Percentiles rank a stretch among this genome's conserved stretches.
These are phyloP conservation scores for Drosophila paulistorum DNA, from an alignment of 1,140 invertebrate species.

Conservation along the genomic window DNA sequence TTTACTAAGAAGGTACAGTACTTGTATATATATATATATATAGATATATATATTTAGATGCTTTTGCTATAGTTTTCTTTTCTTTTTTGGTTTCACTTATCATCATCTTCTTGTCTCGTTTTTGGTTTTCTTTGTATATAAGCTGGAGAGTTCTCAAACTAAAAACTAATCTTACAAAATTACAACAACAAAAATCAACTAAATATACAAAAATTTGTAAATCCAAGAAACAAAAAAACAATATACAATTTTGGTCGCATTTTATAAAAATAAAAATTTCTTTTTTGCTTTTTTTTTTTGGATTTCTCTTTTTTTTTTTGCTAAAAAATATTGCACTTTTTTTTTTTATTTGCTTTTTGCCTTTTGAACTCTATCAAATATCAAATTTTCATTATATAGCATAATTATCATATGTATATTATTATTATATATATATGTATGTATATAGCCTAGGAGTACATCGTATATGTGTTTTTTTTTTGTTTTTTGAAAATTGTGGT, in stretches of 20 bases:
- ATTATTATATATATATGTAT: slow-evolving; percentile 36
- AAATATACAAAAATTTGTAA: slow-evolving; percentile 25
- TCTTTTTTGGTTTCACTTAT: slow-evolving; percentile 13
- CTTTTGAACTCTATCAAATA: slow-evolving; percentile 69
- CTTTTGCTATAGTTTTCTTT: slow-evolving; percentile 54
- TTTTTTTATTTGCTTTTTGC: slow-evolving; percentile 6
- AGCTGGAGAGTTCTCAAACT: neutral
- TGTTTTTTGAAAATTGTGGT: slow-evolving; percentile 39
- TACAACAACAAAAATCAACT: neutral
- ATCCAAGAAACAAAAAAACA: slow-evolving; percentile 35
- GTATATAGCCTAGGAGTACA: slow-evolving; percentile 39
- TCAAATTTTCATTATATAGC: slow-evolving; percentile 65
- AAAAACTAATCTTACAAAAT: neutral
- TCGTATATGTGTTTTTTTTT: slow-evolving; percentile 14
- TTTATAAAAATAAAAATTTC: slow-evolving; percentile 79
- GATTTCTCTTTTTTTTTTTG: slow-evolving; percentile 8
- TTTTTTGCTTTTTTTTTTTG: slow-evolving; percentile 14
- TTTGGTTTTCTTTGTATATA: neutral
- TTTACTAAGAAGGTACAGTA: slow-evolving; percentile 77
- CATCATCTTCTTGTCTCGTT: neutral
- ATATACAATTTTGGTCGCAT: slow-evolving; percentile 61
- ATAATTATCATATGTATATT: slow-evolving; percentile 47
- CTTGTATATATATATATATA: slow-evolving; percentile 70
- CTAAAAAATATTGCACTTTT: slow-evolving; percentile 78
- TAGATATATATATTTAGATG: slow-evolving; percentile 64